phyloP scores from a whole-genome alignment of 2,888 invertebrate species.

The Epicampocera succincta region DNA sequence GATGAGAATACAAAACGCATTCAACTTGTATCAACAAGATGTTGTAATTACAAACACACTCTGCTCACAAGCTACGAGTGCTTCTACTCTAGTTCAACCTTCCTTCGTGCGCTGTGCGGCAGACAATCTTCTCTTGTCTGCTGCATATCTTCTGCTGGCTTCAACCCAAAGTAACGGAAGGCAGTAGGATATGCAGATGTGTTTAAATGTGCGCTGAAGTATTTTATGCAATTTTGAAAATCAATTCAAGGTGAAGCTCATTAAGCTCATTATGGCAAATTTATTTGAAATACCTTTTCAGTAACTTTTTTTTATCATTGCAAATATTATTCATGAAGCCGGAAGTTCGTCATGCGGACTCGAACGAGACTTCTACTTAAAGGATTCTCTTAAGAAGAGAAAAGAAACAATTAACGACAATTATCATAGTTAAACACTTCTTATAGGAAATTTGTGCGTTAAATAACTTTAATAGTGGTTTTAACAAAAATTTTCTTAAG shows the following conservation, averaged over 20 bases:
- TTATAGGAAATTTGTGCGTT: neutral
- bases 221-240: conserved; percentile 58
- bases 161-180: neutral
- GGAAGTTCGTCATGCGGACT: neutral
- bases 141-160: neutral
- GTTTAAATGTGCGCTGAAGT: conserved; percentile 9
- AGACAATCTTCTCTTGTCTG: neutral
- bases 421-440: neutral
- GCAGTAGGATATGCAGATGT: neutral
- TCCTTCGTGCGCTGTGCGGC: neutral
- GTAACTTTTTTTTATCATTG: neutral
- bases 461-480: neutral
- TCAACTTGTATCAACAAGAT: conserved; percentile 50
- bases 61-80: conserved; percentile 16
- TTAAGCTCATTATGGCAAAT: conserved; percentile 63
- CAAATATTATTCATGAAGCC: conserved; percentile 6
- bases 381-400: neutral
- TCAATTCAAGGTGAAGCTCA: conserved; percentile 66
- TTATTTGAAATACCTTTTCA: conserved; percentile 7
- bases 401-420: neutral
- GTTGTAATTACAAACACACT: conserved; percentile 24
- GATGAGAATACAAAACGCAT: conserved; percentile 46
- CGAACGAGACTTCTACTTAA: neutral
- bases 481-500: neutral
- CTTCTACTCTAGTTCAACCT: conserved; percentile 17